These are phyloP conservation scores for Stictonetta naevosa DNA, from an alignment of 2,113 vertebrate genomes.

Conservation along the genomic window DNA sequence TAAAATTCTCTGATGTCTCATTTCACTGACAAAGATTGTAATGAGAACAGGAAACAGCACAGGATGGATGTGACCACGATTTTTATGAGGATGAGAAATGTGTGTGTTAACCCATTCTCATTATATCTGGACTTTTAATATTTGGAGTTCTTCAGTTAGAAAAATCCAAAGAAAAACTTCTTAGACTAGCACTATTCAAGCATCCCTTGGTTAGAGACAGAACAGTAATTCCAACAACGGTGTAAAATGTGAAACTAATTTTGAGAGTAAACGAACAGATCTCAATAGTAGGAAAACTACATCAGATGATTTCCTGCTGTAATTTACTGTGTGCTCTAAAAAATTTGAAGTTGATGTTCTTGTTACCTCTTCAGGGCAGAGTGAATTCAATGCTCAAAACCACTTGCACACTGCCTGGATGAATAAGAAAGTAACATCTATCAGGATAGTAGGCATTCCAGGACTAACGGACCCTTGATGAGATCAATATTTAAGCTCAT, in stretches of 20 bases:
- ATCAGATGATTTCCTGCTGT: background rate
- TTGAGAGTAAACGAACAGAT: background rate
- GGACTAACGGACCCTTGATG: background rate
- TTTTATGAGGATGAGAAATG: background rate
- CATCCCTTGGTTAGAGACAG: background rate
- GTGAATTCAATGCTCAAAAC: background rate
- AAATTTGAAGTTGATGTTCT: background rate
- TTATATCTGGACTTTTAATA: background rate
- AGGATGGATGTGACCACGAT: background rate
- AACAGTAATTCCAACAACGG: background rate
- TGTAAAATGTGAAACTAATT: background rate
- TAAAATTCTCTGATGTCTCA: slow-evolving; percentile 47
- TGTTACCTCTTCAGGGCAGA: background rate
- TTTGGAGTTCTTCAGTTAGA: background rate
- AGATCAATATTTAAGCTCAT: background rate
- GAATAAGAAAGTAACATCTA: background rate
- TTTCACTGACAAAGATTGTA: slow-evolving; percentile 28
- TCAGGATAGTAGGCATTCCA: background rate
- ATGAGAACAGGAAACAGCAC: background rate
- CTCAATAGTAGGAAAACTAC: background rate
- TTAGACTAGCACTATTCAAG: background rate
- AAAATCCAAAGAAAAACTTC: background rate
- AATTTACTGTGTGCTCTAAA: background rate
- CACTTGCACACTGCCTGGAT: background rate
- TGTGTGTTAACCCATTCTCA: background rate